Percentiles rank a stretch among this genome's conserved stretches.
phyloP scores from a whole-genome alignment of 2,797 vertebrate genomes.

The Sebastes minor region DNA sequence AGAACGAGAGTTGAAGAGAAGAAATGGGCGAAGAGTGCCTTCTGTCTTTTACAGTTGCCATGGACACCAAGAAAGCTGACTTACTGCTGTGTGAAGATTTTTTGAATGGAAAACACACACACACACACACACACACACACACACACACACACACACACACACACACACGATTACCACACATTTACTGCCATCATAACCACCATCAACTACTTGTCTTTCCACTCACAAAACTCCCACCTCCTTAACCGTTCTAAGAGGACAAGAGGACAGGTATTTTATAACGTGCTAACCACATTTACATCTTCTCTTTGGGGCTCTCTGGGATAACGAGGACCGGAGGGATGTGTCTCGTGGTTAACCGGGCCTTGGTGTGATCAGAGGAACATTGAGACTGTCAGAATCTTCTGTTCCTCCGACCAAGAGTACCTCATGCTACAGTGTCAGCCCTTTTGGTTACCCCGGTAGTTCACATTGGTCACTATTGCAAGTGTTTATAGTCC shows the following conservation, averaged over 20 bases:
- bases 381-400: neutral
- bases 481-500: neutral
- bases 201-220: conserved; percentile 26
- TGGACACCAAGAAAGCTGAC: conserved; percentile 83
- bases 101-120: conserved; percentile 43
- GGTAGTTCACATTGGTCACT: neutral
- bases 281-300: neutral
- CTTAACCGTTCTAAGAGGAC: conserved; percentile 1
- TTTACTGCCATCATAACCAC: conserved; percentile 10
- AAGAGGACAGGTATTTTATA: neutral
- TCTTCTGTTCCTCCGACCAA: neutral
- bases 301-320: neutral
- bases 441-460: neutral
- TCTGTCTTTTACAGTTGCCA: conserved; percentile 85
- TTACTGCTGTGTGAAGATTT: conserved; percentile 54
- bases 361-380: neutral
- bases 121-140: neutral
- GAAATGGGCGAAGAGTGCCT: conserved; percentile 73
- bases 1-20: conserved; percentile 56
- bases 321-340: neutral
- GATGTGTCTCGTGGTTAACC: neutral
- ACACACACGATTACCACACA: conserved; percentile 7
- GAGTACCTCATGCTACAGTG: neutral
- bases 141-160: neutral
- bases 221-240: conserved; percentile 18